A percentile compares a stretch with the other conserved stretches of the same genome.
These are phyloP conservation scores for Brenthis ino DNA, from an alignment of 2,888 invertebrate genomes.

Conservation along the genomic window DNA sequence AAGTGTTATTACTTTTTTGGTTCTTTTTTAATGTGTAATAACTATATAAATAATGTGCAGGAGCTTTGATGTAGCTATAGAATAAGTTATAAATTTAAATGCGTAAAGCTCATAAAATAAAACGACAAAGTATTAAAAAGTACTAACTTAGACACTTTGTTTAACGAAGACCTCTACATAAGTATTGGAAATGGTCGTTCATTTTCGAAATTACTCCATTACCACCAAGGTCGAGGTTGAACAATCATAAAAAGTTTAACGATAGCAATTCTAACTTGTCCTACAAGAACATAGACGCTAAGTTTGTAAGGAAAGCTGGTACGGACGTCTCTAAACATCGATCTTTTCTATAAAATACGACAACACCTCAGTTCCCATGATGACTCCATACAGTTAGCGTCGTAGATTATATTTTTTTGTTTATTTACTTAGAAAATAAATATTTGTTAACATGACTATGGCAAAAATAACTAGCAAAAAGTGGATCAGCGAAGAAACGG, in stretches of 20 bases:
- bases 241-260: conserved; percentile 65
- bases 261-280: conserved; percentile 64
- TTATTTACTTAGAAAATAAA: conserved; percentile 9
- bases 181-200: conserved; percentile 18
- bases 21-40: no score
- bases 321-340: conserved; percentile 73
- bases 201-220: conserved; percentile 34
- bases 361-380: conserved; percentile 61
- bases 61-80: no score
- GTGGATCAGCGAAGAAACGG: conserved; percentile 82
- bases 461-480: conserved; percentile 63
- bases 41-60: no score
- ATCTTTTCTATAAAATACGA: conserved; percentile 60
- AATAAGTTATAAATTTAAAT: no score
- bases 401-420: conserved; percentile 14
- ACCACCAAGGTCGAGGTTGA: conserved; percentile 57
- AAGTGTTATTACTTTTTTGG: no score
- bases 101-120: no score
- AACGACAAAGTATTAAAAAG: no score
- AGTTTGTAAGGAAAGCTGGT: conserved; percentile 51
- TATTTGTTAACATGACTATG: conserved; percentile 47
- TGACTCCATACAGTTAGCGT: conserved; percentile 61
- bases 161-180: neutral
- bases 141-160: neutral
- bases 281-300: conserved; percentile 60